A percentile compares a stretch with the other conserved stretches of the same genome.
Conservation (phyloP, 53 echinoderm and acorn worm genomes). For the Holothuria scabra region DNA sequence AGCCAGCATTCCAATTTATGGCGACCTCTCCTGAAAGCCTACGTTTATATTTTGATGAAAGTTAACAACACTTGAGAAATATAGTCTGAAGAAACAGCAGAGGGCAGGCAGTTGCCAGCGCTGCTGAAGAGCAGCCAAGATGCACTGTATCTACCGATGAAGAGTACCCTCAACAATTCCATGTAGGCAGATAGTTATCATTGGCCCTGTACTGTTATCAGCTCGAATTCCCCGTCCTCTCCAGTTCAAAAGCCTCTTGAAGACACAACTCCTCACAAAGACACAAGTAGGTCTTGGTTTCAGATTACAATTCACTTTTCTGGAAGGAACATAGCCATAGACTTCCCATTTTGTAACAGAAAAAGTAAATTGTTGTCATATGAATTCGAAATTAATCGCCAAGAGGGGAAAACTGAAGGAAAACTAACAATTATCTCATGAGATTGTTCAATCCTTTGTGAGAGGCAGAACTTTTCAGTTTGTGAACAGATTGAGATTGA, state of each 20-base stretch:
- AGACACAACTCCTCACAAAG: conserved; percentile 22
- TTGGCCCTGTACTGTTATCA: conserved; percentile 37
- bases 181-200: conserved; percentile 35
- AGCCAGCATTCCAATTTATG: no score
- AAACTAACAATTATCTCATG: conserved; percentile 32
- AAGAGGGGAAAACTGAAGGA: conserved; percentile 32
- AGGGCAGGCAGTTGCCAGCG: no score
- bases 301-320: conserved; percentile 1
- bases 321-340: background rate
- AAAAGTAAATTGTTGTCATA: conserved; percentile 41
- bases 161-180: conserved; percentile 44
- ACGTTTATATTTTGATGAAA: conserved; percentile 40
- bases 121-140: background rate
- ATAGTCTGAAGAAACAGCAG: conserved; percentile 7
- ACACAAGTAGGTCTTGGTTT: conserved; percentile 44
- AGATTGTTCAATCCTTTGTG: conserved; percentile 35
- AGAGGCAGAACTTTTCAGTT: conserved; percentile 15
- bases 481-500: background rate
- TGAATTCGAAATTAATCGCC: conserved; percentile 48
- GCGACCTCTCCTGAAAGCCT: conserved; percentile 17
- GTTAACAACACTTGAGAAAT: conserved; percentile 38
- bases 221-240: conserved; percentile 35
- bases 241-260: conserved; percentile 43
- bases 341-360: conserved; percentile 23
- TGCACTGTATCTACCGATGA: conserved; percentile 21